A percentile compares a stretch with the other conserved stretches of the same genome.
phyloP scores from a whole-genome alignment of 2,113 vertebrate species.

The Chloebia gouldiae region DNA sequence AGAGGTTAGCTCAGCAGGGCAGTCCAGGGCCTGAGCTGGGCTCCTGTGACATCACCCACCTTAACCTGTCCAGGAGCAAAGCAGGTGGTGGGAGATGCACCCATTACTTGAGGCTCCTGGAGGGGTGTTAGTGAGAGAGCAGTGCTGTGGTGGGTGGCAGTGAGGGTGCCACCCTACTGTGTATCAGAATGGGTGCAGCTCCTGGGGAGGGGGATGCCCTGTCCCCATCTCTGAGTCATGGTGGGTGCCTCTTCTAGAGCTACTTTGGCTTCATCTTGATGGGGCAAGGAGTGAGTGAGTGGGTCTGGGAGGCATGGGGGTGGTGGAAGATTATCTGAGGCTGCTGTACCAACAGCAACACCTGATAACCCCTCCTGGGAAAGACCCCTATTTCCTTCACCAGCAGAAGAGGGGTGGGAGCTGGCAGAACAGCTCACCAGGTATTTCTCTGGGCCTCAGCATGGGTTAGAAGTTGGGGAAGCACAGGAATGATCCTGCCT shows the following conservation, averaged over 20 bases:
- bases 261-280: background rate
- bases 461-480: background rate
- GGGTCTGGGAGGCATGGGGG: background rate
- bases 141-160: background rate
- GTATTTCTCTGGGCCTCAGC: background rate
- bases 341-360: background rate
- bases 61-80: background rate
- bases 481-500: background rate
- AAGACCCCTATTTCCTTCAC: background rate
- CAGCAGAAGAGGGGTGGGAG: background rate
- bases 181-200: background rate
- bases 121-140: background rate
- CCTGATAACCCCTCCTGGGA: background rate
- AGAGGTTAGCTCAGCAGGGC: background rate
- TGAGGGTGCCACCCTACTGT: background rate
- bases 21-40: background rate
- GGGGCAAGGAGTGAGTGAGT: background rate
- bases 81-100: background rate
- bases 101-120: background rate
- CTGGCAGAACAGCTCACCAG: background rate
- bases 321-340: background rate
- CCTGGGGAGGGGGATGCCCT: background rate
- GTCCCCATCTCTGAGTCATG: fast-evolving
- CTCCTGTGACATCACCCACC: background rate
- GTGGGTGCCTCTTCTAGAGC: background rate